These are phyloP conservation scores for Silurus glanis DNA, from an alignment of 2,113 vertebrate species.

Conservation along the genomic window DNA sequence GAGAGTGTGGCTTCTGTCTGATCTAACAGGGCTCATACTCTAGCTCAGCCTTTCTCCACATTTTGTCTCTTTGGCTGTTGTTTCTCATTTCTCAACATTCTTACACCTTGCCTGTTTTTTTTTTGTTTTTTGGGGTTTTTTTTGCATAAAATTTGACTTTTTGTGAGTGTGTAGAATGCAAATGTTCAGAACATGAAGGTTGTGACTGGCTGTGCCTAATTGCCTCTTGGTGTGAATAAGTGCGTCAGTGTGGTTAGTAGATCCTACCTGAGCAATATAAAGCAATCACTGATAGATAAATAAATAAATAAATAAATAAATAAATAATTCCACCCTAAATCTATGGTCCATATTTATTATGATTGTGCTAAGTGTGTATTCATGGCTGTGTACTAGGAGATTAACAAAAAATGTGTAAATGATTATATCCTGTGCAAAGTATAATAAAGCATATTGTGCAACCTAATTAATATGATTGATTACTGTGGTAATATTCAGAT, in stretches of 20 bases:
- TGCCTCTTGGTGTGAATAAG: not conserved
- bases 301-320: not conserved
- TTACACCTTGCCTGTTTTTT: not conserved
- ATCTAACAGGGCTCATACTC: not conserved
- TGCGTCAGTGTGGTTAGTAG: not conserved
- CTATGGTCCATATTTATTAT: not conserved
- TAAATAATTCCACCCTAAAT: not conserved
- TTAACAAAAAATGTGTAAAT: not conserved
- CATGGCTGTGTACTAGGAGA: not conserved
- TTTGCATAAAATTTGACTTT: not conserved
- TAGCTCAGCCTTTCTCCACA: not conserved
- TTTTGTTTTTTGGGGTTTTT: not conserved
- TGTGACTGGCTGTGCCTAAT: not conserved
- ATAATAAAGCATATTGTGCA: not conserved
- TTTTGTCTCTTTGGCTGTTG: slow-evolving; percentile 1
- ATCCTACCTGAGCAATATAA: not conserved
- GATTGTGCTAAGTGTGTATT: not conserved
- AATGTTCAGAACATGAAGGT: not conserved
- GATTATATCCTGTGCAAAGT: not conserved
- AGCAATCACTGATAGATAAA: not conserved
- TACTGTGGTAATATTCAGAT: not conserved
- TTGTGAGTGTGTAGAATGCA: not conserved
- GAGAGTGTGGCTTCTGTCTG: not conserved
- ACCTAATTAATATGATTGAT: not conserved
- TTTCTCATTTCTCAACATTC: not conserved